phyloP scores from a whole-genome alignment of 2,113 vertebrate genomes.

The Brachyistius frenatus region DNA sequence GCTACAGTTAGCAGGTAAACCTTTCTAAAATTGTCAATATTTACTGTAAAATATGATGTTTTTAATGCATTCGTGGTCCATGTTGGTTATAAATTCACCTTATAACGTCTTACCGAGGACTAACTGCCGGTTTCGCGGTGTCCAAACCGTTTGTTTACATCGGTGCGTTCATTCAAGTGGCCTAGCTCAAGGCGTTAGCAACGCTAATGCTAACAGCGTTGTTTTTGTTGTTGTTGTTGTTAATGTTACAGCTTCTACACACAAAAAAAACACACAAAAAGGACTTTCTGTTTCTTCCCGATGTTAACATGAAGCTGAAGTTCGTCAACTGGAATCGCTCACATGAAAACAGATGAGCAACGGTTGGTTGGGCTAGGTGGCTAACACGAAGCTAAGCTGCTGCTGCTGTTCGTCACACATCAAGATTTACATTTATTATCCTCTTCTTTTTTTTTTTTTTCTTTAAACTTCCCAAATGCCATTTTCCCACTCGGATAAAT shows the following conservation, averaged over 20 bases:
- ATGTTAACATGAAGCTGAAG: rapidly evolving
- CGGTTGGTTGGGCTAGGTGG: too few species aligned
- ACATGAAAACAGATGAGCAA: too few species aligned
- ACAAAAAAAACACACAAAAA: neutral
- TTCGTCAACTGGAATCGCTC: rapidly evolving
- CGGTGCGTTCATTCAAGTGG: conserved; percentile 26
- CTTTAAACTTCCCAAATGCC: too few species aligned
- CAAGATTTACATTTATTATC: too few species aligned
- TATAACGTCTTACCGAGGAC: rapidly evolving
- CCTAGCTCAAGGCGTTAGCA: conserved; percentile 51
- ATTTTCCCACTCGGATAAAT: too few species aligned
- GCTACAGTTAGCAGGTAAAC: conserved; percentile 76
- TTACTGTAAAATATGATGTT: rapidly evolving
- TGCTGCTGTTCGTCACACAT: too few species aligned
- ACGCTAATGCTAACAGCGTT: conserved; percentile 30
- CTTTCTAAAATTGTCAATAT: neutral
- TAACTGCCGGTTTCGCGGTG: neutral
- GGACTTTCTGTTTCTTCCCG: rapidly evolving
- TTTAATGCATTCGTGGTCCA: rapidly evolving
- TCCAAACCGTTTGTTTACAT: conserved; percentile 63
- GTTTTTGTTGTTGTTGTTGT: neutral
- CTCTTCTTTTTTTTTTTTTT: too few species aligned
- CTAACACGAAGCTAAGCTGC: too few species aligned
- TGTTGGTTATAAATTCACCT: rapidly evolving
- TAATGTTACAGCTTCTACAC: neutral